A percentile compares a stretch with the other conserved stretches of the same genome.
These are phyloP conservation scores for Steinernema scapterisci DNA, from an alignment of 2,888 invertebrate species.

Conservation along the genomic window DNA sequence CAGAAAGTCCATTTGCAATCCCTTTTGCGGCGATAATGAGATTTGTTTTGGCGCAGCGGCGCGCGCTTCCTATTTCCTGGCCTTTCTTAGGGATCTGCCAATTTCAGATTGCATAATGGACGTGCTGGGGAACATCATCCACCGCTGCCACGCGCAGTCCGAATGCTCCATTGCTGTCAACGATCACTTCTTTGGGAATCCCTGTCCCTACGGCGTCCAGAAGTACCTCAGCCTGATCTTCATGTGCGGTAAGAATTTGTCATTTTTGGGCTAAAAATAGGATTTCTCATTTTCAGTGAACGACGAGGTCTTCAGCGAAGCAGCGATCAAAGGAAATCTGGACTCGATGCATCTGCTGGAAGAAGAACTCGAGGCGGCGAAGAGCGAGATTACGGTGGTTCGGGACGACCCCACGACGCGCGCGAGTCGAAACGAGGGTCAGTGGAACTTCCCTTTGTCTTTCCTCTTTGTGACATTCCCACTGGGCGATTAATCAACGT, in stretches of 20 bases:
- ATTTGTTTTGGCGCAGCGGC: constrained; percentile 4
- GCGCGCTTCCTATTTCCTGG: background rate
- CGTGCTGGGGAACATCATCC: constrained; percentile 62
- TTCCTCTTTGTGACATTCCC: constrained; percentile 36
- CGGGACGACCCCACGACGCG: constrained; percentile 1
- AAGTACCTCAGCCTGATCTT: constrained; percentile 69
- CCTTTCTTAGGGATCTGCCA: background rate
- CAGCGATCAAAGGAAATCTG: constrained; percentile 60
- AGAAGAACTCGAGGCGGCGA: constrained; percentile 7
- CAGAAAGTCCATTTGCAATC: constrained; percentile 3
- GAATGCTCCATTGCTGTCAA: constrained; percentile 67
- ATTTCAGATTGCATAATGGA: constrained; percentile 60
- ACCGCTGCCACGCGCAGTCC: constrained; percentile 69
- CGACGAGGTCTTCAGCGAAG: constrained; percentile 65
- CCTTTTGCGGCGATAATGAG: background rate
- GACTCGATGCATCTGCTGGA: constrained; percentile 47
- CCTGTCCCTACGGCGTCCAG: constrained; percentile 67
- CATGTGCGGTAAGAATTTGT: constrained; percentile 68
- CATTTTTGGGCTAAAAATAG: constrained; percentile 35
- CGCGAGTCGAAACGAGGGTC: background rate
- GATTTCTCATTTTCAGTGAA: constrained; percentile 52
- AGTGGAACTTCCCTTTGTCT: constrained; percentile 3
- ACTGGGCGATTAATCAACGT: background rate
- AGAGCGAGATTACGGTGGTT: background rate
- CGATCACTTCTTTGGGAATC: constrained; percentile 68